phyloP scores from a whole-genome alignment of 2,113 vertebrate species.

The Tachysurus vachellii region DNA sequence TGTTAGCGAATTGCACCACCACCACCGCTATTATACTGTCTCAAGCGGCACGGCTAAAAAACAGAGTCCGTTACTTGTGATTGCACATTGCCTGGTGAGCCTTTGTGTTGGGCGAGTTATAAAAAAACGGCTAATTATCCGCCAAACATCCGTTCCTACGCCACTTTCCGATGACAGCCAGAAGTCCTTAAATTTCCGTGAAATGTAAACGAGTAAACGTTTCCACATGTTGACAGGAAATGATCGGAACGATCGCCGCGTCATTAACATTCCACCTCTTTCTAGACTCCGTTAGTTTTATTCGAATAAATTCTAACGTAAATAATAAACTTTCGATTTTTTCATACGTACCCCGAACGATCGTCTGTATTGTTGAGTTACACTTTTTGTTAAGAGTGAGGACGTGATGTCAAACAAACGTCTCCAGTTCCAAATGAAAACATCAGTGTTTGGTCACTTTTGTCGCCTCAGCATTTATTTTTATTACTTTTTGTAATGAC shows the following conservation, averaged over 20 bases:
- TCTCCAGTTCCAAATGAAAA: constrained; percentile 37
- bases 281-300: background rate
- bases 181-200: constrained; percentile 13
- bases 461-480: constrained; percentile 41
- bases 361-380: too few species aligned
- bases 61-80: constrained; percentile 23
- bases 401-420: background rate
- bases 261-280: constrained; percentile 21
- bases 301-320: background rate
- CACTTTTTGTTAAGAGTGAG: background rate
- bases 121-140: constrained; percentile 50
- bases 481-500: constrained; percentile 48
- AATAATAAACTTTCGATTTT: background rate
- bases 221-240: background rate
- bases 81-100: constrained; percentile 31
- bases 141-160: constrained; percentile 13
- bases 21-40: constrained; percentile 56
- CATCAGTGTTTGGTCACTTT: constrained; percentile 31
- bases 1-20: constrained; percentile 5
- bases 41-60: constrained; percentile 13
- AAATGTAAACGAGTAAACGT: constrained; percentile 35
- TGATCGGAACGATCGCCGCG: background rate
- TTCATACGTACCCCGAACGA: too few species aligned
- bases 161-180: constrained; percentile 36
- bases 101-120: constrained; percentile 37